These are phyloP conservation scores for Ormyrus nitidulus DNA, from an alignment of 2,888 invertebrate species.

Conservation along the genomic window DNA sequence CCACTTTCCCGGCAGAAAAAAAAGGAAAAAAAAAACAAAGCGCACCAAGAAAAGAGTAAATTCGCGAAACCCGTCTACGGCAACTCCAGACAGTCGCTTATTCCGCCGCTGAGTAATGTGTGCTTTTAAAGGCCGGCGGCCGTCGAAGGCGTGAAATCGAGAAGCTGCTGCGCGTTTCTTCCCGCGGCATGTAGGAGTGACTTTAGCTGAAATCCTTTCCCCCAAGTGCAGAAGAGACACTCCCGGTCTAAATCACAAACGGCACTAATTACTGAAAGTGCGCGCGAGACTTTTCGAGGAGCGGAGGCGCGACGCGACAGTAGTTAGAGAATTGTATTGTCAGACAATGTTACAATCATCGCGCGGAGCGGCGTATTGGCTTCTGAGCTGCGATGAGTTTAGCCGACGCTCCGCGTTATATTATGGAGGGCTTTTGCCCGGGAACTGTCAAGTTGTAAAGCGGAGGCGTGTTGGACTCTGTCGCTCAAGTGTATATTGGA, in stretches of 20 bases:
- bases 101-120: slow-evolving; percentile 31
- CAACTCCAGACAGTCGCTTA: background rate
- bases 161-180: too few relatives aligned
- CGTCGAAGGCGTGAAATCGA: slow-evolving; percentile 43
- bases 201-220: background rate
- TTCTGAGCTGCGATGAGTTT: background rate
- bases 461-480: too few relatives aligned
- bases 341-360: slow-evolving; percentile 38
- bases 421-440: too few relatives aligned
- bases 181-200: background rate
- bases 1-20: background rate
- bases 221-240: too few relatives aligned
- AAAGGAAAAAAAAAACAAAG: background rate
- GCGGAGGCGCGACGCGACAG: background rate
- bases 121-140: slow-evolving; percentile 39
- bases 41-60: background rate
- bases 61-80: background rate
- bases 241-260: slow-evolving; percentile 16
- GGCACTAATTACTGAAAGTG: slow-evolving; percentile 28
- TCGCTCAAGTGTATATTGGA: too few relatives aligned
- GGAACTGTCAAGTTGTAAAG: too few relatives aligned
- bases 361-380: background rate
- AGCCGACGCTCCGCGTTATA: too few relatives aligned
- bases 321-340: background rate
- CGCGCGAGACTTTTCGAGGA: slow-evolving; percentile 6